Percentiles rank a stretch among this genome's conserved stretches.
phyloP scores from a whole-genome alignment of 1,140 invertebrate genomes.

The Antheraea pernyi region DNA sequence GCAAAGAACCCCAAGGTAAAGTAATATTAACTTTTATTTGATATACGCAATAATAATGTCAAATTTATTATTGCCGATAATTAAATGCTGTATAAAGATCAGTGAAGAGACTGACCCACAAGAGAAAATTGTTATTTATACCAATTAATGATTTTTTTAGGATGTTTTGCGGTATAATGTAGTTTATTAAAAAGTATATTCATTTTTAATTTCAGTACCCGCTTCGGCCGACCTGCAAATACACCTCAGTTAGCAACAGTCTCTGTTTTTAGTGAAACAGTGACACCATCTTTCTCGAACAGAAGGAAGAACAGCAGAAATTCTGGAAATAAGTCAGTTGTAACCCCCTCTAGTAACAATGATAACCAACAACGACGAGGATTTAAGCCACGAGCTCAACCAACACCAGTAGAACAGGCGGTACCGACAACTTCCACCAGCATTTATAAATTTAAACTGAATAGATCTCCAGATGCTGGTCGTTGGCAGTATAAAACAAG shows the following conservation, averaged over 20 bases:
- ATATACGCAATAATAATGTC: conserved; percentile 12
- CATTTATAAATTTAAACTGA: conserved; percentile 87
- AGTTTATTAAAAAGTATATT: conserved; percentile 18
- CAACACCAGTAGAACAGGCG: conserved; percentile 77
- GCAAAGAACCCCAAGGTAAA: conserved; percentile 69
- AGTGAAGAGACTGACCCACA: not conserved
- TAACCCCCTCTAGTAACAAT: conserved; percentile 65
- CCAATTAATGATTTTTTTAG: not conserved
- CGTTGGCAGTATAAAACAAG: conserved; percentile 94
- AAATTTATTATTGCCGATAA: conserved; percentile 27
- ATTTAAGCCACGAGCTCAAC: conserved; percentile 81
- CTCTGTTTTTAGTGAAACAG: conserved; percentile 82
- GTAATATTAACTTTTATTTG: conserved; percentile 5
- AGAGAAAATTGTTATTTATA: too few relatives aligned
- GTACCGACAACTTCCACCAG: conserved; percentile 76
- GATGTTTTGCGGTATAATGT: not conserved
- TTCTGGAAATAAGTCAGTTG: conserved; percentile 62
- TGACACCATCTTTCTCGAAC: conserved; percentile 69
- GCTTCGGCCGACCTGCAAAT: conserved; percentile 71
- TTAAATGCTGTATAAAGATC: not conserved
- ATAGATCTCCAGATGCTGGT: conserved; percentile 83
- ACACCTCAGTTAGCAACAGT: conserved; percentile 80
- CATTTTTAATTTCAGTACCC: conserved; percentile 71
- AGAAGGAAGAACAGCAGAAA: conserved; percentile 73
- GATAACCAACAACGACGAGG: conserved; percentile 77